Conservation (phyloP, 2,888 invertebrate species). For the Galerucella calmariensis region DNA sequence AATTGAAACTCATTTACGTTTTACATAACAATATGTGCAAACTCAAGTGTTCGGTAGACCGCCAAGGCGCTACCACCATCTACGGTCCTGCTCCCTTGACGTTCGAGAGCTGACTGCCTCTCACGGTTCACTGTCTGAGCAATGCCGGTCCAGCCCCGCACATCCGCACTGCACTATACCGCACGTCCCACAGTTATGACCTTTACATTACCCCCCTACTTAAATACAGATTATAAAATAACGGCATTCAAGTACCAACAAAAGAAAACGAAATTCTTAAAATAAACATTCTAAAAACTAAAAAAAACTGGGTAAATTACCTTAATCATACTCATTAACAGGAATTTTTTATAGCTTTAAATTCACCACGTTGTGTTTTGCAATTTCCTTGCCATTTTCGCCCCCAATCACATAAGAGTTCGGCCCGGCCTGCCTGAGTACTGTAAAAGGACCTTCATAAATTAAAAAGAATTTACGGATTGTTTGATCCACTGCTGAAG, state of each 20-base stretch:
- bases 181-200: no score
- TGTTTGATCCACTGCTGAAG: constrained; percentile 9
- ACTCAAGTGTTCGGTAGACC: no score
- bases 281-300: no score
- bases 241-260: constrained; percentile 3
- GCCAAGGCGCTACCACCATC: no score
- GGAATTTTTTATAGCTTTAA: background rate
- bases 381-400: background rate
- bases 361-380: constrained; percentile 17
- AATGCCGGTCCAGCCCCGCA: background rate
- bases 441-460: constrained; percentile 16
- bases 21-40: no score
- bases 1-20: no score
- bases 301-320: no score
- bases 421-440: constrained; percentile 13
- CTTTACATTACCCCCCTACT: constrained; percentile 14
- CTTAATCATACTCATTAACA: no score
- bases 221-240: constrained; percentile 7
- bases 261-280: background rate
- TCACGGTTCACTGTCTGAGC: no score
- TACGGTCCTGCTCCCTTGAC: no score
- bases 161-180: no score
- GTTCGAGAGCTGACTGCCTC: no score
- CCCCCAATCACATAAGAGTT: constrained; percentile 9
- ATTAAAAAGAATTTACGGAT: constrained; percentile 13